Evolutionary conservation across 2,797 vertebrate genomes (phyloP), one percentile per base, ranked within the genome.

Genomic region (Cirrhinus molitorella): DNA sequence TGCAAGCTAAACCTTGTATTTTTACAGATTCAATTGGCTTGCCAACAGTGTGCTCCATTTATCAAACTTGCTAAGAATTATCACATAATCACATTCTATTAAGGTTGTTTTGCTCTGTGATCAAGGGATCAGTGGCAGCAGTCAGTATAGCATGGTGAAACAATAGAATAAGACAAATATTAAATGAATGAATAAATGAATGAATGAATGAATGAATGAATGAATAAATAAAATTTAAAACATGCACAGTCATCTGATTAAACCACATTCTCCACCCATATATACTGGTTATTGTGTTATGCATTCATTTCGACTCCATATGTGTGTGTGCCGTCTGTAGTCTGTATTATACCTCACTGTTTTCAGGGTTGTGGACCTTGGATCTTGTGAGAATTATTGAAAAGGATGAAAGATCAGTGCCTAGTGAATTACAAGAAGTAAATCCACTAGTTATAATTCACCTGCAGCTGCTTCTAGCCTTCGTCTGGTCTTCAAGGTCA

Each of bases 61-160:
- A 68, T 83, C 80, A 80, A 70, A 85, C 88, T 84, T 85, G 72
- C 65, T 67, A 85, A 85, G 85, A 80, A 89, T 86, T 83, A 87
- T 67, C 37, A 59, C 76, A 78, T 79, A 85, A 86, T 86, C 83
- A 83, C 71, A 70, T 87, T 85, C 70, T 57, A 55, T 40, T 83
- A 31, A 31, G 59, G 73, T 83, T 87, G 51, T 79, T 16, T 83
- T 85, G 75, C 70, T 68, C 68, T 75, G 61, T 82, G 80, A 79
- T 85, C 68, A 84, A 66, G 14, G 3, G 78, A 65, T 23, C 79
- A 67, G 40, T 7, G 17, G 19, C 59, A 73, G 47, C 31, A 75
- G 63, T 19, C 57, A 79, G 49, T 65, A 73, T 51, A 11, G 40
- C 59, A 75, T 9, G 40, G n/a, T 57, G 53, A 28, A 31, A 40